Conservation (phyloP, 53 echinoderm and acorn worm species). For the Antedon mediterranea region DNA sequence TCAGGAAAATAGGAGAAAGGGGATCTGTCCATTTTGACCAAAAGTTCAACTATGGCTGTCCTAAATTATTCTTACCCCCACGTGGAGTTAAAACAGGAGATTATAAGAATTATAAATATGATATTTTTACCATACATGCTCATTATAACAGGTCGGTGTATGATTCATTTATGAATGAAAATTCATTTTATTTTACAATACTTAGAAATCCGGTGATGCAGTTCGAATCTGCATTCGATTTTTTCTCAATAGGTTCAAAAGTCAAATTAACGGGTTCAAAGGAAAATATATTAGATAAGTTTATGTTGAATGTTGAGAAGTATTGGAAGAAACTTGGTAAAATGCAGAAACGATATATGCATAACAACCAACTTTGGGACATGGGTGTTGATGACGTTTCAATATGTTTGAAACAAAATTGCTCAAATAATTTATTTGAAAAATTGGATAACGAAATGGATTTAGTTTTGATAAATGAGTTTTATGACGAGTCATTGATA, state of each 20-base stretch:
- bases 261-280: too few species aligned
- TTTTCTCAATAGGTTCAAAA: neutral
- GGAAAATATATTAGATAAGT: too few species aligned
- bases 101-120: neutral
- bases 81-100: neutral
- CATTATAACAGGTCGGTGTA: neutral
- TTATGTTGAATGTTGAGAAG: too few species aligned
- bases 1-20: neutral
- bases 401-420: neutral
- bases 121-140: neutral
- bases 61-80: neutral
- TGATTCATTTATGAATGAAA: neutral
- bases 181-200: neutral
- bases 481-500: conserved; percentile 3
- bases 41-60: neutral
- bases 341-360: neutral
- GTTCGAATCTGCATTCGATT: neutral
- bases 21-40: neutral
- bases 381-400: neutral
- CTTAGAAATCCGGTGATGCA: neutral
- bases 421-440: neutral
- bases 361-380: conserved; percentile 3
- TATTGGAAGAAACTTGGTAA: too few species aligned
- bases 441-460: neutral
- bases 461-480: conserved; percentile 4